phyloP scores from a whole-genome alignment of 2,113 vertebrate species.

The Phoenicopterus ruber region DNA sequence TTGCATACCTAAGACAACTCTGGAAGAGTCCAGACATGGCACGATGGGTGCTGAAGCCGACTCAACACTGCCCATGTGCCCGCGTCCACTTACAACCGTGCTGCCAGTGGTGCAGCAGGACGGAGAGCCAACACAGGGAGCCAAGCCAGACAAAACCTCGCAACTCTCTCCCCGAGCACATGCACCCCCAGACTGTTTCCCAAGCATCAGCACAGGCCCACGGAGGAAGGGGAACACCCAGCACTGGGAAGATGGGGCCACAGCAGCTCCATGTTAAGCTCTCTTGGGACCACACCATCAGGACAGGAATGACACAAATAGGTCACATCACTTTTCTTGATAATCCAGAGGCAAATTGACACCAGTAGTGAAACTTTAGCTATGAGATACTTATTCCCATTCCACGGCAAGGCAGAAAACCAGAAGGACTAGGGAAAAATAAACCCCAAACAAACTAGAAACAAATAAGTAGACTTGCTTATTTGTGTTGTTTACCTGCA shows the following conservation, averaged over 20 bases:
- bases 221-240: not conserved
- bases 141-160: not conserved
- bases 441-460: not conserved
- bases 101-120: not conserved
- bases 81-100: not conserved
- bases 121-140: not conserved
- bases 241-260: rapidly evolving
- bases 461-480: not conserved
- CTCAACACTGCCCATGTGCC: not conserved
- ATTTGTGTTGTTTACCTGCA: not conserved
- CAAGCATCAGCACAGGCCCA: not conserved
- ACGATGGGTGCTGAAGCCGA: rapidly evolving
- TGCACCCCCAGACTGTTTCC: not conserved
- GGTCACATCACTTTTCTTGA: not conserved
- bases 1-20: not conserved
- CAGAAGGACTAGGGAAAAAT: not conserved
- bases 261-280: not conserved
- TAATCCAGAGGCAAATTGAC: not conserved
- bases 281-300: rapidly evolving
- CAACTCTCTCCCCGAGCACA: not conserved
- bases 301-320: not conserved
- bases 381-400: not conserved
- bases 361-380: not conserved
- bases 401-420: not conserved
- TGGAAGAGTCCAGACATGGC: not conserved